These are phyloP conservation scores for Carettochelys insculpta DNA, from an alignment of 2,113 vertebrate species.

Conservation along the genomic window DNA sequence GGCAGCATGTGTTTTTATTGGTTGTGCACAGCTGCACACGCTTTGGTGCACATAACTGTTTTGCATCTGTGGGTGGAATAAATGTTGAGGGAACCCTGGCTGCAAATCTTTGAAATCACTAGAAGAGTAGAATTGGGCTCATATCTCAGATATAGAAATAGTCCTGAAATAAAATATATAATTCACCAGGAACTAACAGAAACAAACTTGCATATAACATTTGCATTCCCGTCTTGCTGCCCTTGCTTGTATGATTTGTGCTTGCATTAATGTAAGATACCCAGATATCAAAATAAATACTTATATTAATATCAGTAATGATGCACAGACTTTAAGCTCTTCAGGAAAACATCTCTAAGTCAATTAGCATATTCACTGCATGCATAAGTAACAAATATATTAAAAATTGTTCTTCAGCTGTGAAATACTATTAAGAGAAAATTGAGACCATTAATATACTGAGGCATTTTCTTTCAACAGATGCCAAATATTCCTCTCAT, in stretches of 20 bases:
- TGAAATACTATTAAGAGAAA: not conserved
- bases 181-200: not conserved
- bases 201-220: not conserved
- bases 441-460: rapidly evolving
- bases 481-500: not conserved
- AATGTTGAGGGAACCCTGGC: no score
- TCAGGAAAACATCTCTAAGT: not conserved
- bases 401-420: not conserved
- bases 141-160: not conserved
- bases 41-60: no score
- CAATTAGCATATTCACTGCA: not conserved
- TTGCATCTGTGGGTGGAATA: no score
- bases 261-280: not conserved
- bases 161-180: no score
- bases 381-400: not conserved
- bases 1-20: no score
- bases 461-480: not conserved
- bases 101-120: not conserved
- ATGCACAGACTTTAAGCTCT: not conserved
- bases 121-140: not conserved
- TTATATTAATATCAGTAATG: not conserved
- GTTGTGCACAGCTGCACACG: no score
- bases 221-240: not conserved
- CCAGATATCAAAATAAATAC: not conserved
- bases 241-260: not conserved